phyloP scores from a whole-genome alignment of 2,888 invertebrate species.

The Synanthedon andrenaeformis region DNA sequence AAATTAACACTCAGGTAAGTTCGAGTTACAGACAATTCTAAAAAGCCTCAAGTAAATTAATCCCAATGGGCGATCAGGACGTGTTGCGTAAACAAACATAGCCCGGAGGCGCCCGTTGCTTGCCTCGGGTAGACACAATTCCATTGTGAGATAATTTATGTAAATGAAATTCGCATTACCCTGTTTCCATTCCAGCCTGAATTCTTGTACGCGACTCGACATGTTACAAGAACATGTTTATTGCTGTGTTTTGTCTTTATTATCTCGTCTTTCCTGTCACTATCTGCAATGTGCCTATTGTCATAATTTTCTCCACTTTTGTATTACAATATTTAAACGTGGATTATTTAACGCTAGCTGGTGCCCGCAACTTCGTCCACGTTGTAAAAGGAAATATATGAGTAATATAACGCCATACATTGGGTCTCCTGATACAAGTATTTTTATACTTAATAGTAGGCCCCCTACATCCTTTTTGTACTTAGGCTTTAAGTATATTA shows the following conservation, averaged over 20 bases:
- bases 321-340: no score
- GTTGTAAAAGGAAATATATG: no score
- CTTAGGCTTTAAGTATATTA: no score
- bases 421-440: no score
- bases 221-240: constrained; percentile 54
- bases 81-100: constrained; percentile 47
- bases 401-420: no score
- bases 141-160: constrained; percentile 57
- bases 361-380: no score
- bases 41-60: constrained; percentile 44
- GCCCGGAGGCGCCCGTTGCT: constrained; percentile 26
- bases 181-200: constrained; percentile 44
- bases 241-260: constrained; percentile 55
- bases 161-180: constrained; percentile 64
- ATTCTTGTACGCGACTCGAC: constrained; percentile 27
- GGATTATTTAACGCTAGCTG: no score
- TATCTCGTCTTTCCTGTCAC: constrained; percentile 43
- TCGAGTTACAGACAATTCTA: constrained; percentile 7
- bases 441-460: no score
- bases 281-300: constrained; percentile 30
- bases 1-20: neutral
- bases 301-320: constrained; percentile 33
- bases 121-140: constrained; percentile 36
- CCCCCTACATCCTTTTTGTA: no score
- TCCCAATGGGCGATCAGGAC: constrained; percentile 38